Base-by-base conservation (phyloP, 2,113 vertebrate species). In the Pachypanchax playfairii region DNA sequence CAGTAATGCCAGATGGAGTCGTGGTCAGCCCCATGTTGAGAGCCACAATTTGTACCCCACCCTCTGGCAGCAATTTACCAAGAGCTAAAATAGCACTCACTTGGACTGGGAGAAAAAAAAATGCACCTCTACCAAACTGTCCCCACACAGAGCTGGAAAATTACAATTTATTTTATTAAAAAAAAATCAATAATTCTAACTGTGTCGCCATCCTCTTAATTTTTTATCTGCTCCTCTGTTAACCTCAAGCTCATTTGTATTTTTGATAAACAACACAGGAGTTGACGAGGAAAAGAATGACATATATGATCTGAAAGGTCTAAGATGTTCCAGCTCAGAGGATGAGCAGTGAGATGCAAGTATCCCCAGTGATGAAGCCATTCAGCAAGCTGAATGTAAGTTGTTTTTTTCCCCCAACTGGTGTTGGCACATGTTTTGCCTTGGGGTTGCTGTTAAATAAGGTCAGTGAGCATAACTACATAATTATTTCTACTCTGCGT, bases 251-350 rank as follows among this genome's bases (percentile, higher is more conserved):
- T 78, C 65, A 49, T 84, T 66, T 78, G 72, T 71, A 68, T 77
- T 80, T 43, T 60, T 57, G 77, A 77, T 87, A 77, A 87, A 82
- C 70, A 88, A 85, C 78, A 77, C n/a, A 77, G 70, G 64, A 48
- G 60, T 36, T 56, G 21, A 26, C 13, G 18, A 47, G 28, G 1
- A 22, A 25, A 56, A 41, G 25, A 55, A 38, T 51, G 7, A 66
- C 67, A 65, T 79, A 65, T 78, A 73, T 65, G 71, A 73, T 78
- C 65, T 11, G 31, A 64, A 54, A 57, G 62, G 42, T 62, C 35
- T 25, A 4, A 73, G 60, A 71, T 63, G 52, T 66, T 28, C 49
- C 18, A 18, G 38, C 44, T 31, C 55, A 15, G 47, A 47, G 22
- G 53, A 80, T 60, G 62, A 66, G 38, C 50, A 29, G 52, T 44